These are phyloP conservation scores for Antedon mediterranea DNA, from an alignment of 53 echinoderm and acorn worm genomes.

Conservation along the genomic window DNA sequence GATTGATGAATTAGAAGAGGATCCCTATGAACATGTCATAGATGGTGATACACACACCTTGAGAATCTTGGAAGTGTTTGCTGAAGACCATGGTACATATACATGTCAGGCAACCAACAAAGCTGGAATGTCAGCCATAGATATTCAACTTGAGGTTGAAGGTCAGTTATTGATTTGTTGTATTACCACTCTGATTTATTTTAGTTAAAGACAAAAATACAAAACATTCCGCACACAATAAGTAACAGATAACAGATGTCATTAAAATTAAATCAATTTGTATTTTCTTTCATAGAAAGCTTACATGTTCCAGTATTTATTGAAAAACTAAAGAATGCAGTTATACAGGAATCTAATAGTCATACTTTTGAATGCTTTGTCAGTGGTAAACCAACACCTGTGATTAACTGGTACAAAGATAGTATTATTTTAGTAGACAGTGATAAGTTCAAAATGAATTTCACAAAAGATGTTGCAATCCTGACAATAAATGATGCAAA, in stretches of 20 bases:
- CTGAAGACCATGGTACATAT: constrained; percentile 74
- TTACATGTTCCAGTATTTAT: background rate
- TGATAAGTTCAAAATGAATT: constrained; percentile 54
- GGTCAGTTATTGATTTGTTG: constrained; percentile 25
- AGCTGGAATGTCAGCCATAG: constrained; percentile 59
- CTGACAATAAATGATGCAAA: constrained; percentile 45
- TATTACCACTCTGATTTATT: background rate
- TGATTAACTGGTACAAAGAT: constrained; percentile 84
- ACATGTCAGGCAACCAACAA: constrained; percentile 73
- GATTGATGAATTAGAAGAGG: constrained; percentile 49
- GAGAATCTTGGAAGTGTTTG: constrained; percentile 57
- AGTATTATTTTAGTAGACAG: constrained; percentile 59
- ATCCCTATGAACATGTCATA: constrained; percentile 24
- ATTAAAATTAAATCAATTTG: background rate
- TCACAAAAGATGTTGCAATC: constrained; percentile 35
- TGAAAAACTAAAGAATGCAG: background rate
- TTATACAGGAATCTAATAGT: background rate
- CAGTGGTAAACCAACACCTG: constrained; percentile 69
- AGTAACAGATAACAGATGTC: no score
- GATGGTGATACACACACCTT: constrained; percentile 52
- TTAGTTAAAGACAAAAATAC: no score
- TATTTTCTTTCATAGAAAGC: background rate
- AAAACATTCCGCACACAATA: no score
- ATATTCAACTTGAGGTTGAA: constrained; percentile 68
- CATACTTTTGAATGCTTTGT: constrained; percentile 51